Percentiles rank a stretch among this genome's conserved stretches.
These are phyloP conservation scores for Siderastrea radians DNA, from an alignment of 92 coral and sea anemone genomes.

Conservation along the genomic window DNA sequence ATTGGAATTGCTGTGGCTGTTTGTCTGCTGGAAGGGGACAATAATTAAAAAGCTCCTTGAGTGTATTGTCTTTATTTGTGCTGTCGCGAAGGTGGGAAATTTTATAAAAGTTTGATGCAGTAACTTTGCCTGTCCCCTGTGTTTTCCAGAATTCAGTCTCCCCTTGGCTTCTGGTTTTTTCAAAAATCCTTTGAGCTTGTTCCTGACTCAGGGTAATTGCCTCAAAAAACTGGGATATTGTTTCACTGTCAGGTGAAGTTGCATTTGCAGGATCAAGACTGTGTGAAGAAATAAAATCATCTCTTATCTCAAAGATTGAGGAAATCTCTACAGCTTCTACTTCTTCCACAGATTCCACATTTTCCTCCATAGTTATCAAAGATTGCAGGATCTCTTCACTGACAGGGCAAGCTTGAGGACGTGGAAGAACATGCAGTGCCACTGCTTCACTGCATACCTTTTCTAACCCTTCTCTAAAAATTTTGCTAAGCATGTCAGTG, in stretches of 20 bases:
- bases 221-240: background rate
- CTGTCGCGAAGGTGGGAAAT: constrained; percentile 56
- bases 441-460: background rate
- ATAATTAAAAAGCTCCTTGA: constrained; percentile 61
- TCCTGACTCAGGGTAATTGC: constrained; percentile 28
- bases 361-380: too few relatives aligned
- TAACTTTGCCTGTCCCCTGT: constrained; percentile 53
- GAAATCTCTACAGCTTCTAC: too few relatives aligned
- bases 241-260: background rate
- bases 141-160: constrained; percentile 52
- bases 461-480: background rate
- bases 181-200: constrained; percentile 57
- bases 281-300: too few relatives aligned
- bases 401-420: background rate
- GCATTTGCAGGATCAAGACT: background rate
- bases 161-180: constrained; percentile 55
- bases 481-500: too few relatives aligned
- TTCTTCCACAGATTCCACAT: too few relatives aligned
- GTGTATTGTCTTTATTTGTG: constrained; percentile 63
- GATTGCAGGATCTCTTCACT: background rate
- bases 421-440: background rate
- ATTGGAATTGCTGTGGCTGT: constrained; percentile 52
- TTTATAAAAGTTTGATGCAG: constrained; percentile 64
- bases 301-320: too few relatives aligned
- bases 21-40: constrained; percentile 51